Evolutionary conservation across 2,888 invertebrate genomes (phyloP), one percentile per base, ranked within the genome.

Genomic region (Mimas tiliae): DNA sequence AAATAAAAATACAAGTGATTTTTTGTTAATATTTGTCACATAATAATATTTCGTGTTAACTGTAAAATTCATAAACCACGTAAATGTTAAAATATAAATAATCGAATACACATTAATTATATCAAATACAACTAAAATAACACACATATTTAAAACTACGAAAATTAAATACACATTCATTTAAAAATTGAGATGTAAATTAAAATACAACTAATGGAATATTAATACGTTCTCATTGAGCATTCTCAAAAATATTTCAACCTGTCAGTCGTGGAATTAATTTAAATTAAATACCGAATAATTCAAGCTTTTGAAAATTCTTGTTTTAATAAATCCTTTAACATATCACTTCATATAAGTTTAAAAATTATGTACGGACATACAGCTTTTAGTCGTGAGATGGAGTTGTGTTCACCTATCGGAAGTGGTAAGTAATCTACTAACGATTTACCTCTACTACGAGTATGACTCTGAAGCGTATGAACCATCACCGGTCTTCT

Each of bases 361-460:
- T 12, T 42, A 11, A 42, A 12, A 42, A 58, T 58, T 12, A 42
- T 58, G 38, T 42, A 16, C 19, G 58, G 42, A 58, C 3, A 19
- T 58, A 38, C 58, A 16, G 12, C 12, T 42, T 38, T 58, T 9
- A 42, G 42, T 19, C 58, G 42, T 4, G 42, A 58, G 19, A 19
- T 38, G 42, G 58, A 58, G 12, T 11, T 58, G 1, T 1, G 42
- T 42, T 42, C 58, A 19, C 58, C 58, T 42, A 16, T 58, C 34
- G 58, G 58, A 12, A 38, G 58, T 38, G 58, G 58, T 58, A 38
- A 58, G 58, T 42, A 38, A 58, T 58, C 58, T 42, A 11, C 8
- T 45, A 42, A 9, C 8, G 7, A 11, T n/a, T n/a, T n/a, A n/a
- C n/a, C n/a, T n/a, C n/a, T n/a, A n/a, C n/a, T n/a, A n/a, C n/a